These are phyloP conservation scores for Synanthedon tipuliformis DNA, from an alignment of 2,888 invertebrate genomes.

Conservation along the genomic window DNA sequence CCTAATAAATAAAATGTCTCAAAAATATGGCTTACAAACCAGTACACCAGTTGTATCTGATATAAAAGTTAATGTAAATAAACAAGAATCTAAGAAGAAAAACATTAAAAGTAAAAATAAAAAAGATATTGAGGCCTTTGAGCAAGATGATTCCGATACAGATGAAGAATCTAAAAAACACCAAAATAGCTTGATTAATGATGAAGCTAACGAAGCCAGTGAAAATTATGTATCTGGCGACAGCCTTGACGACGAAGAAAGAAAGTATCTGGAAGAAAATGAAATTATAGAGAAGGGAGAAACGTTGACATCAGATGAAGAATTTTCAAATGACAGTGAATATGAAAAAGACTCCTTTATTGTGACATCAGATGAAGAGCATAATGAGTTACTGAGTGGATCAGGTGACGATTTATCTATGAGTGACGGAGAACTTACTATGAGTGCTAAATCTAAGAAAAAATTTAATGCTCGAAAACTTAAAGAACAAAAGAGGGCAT, in stretches of 20 bases:
- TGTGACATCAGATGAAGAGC: conserved; percentile 61
- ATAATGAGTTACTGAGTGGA: conserved; percentile 48
- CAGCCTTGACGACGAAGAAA: conserved; percentile 60
- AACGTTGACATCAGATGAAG: conserved; percentile 59
- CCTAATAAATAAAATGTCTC: conserved; percentile 35
- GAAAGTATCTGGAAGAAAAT: conserved; percentile 56
- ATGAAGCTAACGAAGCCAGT: conserved; percentile 51
- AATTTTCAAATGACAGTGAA: conserved; percentile 50
- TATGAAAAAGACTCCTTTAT: conserved; percentile 69
- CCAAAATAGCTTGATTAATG: conserved; percentile 28
- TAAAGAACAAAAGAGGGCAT: conserved; percentile 56
- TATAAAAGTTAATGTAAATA: not conserved
- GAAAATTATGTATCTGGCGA: conserved; percentile 60
- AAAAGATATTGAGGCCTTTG: conserved; percentile 9
- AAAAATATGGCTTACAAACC: conserved; percentile 30
- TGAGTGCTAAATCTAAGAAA: conserved; percentile 50
- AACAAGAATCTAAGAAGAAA: not conserved
- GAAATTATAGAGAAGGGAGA: conserved; percentile 62
- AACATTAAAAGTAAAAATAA: conserved; percentile 9
- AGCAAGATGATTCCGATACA: conserved; percentile 9
- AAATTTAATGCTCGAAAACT: conserved; percentile 50
- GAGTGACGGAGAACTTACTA: conserved; percentile 52
- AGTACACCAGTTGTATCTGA: conserved; percentile 31
- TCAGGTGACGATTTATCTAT: conserved; percentile 55
- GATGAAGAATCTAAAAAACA: conserved; percentile 15